phyloP scores from a whole-genome alignment of 2,888 invertebrate species.

The Melolontha melolontha region DNA sequence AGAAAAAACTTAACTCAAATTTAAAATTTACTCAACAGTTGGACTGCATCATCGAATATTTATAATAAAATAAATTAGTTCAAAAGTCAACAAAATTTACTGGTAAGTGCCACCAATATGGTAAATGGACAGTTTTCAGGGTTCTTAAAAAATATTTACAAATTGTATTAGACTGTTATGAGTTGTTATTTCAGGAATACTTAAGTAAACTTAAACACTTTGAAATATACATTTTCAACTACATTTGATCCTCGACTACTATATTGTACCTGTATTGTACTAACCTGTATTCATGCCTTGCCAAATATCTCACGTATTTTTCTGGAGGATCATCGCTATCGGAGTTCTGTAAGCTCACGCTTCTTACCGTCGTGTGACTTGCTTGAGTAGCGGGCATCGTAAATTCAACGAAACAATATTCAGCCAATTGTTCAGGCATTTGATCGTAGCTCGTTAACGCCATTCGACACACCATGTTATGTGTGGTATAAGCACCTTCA shows the following conservation, averaged over 20 bases:
- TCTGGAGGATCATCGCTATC: constrained; percentile 93
- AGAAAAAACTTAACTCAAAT: no score
- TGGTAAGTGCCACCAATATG: no score
- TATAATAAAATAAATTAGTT: no score
- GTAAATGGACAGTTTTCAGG: no score
- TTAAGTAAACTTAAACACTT: no score
- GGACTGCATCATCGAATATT: no score
- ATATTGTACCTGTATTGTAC: neutral
- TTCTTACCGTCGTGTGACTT: constrained; percentile 95
- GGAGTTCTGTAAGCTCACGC: constrained; percentile 89
- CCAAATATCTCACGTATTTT: constrained; percentile 97
- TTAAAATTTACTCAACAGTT: no score
- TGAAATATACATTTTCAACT: no score
- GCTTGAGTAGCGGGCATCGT: constrained; percentile 98
- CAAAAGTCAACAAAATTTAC: no score
- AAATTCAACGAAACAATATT: constrained; percentile 92
- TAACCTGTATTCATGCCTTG: constrained; percentile 93
- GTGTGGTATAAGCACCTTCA: constrained; percentile 96
- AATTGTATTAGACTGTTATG: no score
- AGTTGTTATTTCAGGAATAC: no score
- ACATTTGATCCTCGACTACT: neutral
- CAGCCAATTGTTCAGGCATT: constrained; percentile 92
- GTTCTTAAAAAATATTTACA: no score
- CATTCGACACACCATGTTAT: constrained; percentile 94
- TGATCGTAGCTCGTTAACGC: constrained; percentile 97